Conservation (phyloP, 1,140 invertebrate genomes). For the Drosophila littoralis region DNA sequence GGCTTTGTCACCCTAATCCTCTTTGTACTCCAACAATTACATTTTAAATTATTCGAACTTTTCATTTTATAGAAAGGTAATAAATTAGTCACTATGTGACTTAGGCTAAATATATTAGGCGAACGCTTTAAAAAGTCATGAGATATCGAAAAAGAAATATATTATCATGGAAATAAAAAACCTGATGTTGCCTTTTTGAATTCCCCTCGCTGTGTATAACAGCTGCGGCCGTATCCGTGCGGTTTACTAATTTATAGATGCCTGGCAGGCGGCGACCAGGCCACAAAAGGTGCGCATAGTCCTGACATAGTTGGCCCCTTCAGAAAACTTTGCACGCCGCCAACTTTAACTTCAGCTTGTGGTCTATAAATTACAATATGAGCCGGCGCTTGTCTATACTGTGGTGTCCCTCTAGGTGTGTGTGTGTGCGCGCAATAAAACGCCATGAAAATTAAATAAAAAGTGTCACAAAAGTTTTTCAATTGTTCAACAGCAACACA, state of each 20-base stretch:
- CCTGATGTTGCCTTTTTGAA: slow-evolving; percentile 6
- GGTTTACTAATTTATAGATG: slow-evolving; percentile 74
- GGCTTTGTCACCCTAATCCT: no score
- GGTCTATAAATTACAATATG: slow-evolving; percentile 82
- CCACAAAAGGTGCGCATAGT: slow-evolving; percentile 56
- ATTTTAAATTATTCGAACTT: no score
- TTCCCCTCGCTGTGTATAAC: slow-evolving; percentile 13
- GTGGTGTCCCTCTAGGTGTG: not conserved
- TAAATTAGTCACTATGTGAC: no score
- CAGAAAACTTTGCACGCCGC: slow-evolving; percentile 50
- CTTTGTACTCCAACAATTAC: no score
- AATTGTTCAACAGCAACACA: slow-evolving; percentile 61
- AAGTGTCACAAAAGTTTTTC: slow-evolving; percentile 79
- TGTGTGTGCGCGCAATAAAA: slow-evolving; percentile 57
- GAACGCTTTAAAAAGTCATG: no score
- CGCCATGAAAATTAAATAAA: slow-evolving; percentile 77
- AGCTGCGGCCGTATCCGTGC: slow-evolving; percentile 33
- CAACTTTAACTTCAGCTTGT: slow-evolving; percentile 45
- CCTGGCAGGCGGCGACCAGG: slow-evolving; percentile 18
- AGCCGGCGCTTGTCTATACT: slow-evolving; percentile 37
- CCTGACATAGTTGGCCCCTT: slow-evolving; percentile 13
- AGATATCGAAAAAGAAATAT: no score
- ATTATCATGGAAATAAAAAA: no score
- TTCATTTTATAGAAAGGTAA: no score
- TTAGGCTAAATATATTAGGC: no score